Conservation (phyloP, 2,797 vertebrate species). For the Cossypha heuglini region DNA sequence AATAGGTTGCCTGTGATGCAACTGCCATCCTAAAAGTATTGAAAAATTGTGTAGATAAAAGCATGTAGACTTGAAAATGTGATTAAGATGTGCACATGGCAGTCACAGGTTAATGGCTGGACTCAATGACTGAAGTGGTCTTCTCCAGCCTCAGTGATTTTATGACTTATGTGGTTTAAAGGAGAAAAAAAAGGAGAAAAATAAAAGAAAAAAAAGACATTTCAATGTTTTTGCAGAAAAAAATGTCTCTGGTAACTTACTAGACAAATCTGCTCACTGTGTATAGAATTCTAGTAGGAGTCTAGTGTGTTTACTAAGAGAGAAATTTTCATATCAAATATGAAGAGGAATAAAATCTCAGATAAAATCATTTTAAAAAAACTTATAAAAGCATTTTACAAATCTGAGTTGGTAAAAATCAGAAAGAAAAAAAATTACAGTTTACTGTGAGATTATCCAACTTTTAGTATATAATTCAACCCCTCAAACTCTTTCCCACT, state of each 20-base stretch:
- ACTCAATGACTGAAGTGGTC: not conserved
- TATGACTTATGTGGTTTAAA: not conserved
- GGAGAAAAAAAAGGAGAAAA: not conserved
- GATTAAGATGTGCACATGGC: not conserved
- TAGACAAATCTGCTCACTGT: not conserved
- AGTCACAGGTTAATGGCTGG: not conserved
- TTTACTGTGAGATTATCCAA: not conserved
- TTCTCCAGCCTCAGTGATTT: not conserved
- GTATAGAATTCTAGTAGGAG: not conserved
- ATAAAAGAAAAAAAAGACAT: rapidly evolving
- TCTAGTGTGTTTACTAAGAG: not conserved
- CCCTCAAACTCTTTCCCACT: not conserved
- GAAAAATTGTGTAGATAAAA: not conserved
- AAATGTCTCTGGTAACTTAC: not conserved
- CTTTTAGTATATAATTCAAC: not conserved
- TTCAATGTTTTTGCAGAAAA: not conserved
- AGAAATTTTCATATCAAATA: not conserved
- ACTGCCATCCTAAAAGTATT: not conserved
- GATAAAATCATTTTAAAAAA: not conserved
- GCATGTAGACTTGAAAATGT: not conserved
- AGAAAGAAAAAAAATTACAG: not conserved
- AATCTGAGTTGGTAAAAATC: not conserved
- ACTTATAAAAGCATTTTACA: not conserved
- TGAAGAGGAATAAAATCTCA: not conserved
- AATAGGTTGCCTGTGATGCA: not conserved